Percentiles rank a stretch among this genome's conserved stretches.
Evolutionary conservation across 2,888 invertebrate genomes (phyloP).

Genomic region (Sinohyriopsis cumingii): DNA sequence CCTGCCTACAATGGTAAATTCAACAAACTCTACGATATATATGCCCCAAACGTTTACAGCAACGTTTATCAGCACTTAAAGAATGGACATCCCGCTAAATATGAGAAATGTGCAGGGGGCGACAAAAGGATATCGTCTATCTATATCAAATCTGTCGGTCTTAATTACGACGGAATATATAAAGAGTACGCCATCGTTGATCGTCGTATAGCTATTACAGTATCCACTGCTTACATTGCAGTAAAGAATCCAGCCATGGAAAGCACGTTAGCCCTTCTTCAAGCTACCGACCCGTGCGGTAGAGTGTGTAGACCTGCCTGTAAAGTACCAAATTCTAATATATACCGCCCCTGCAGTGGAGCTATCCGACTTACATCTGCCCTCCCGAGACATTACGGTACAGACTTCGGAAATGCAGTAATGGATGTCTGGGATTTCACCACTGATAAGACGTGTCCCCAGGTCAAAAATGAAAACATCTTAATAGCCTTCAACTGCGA

Average conservation of each 20-base stretch:
- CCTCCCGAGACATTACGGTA: constrained; percentile 46
- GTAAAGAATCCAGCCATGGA: constrained; percentile 37
- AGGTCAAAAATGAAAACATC: constrained; percentile 47
- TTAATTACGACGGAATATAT: constrained; percentile 60
- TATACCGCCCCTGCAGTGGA: constrained; percentile 53
- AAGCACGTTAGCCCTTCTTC: constrained; percentile 38
- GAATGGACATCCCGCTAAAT: constrained; percentile 31
- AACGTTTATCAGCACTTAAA: constrained; percentile 28
- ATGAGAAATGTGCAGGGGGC: constrained; percentile 33
- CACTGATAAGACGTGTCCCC: constrained; percentile 42
- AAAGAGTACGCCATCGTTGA: constrained; percentile 60
- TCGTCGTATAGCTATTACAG: constrained; percentile 53
- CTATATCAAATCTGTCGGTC: constrained; percentile 52
- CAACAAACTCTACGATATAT: constrained; percentile 46
- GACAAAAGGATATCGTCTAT: constrained; percentile 48
- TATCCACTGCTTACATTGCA: constrained; percentile 55
- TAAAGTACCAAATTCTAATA: constrained; percentile 39
- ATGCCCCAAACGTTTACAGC: constrained; percentile 43
- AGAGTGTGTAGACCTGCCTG: constrained; percentile 59
- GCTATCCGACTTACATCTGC: constrained; percentile 45
- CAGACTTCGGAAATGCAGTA: constrained; percentile 49
- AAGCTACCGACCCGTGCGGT: constrained; percentile 59
- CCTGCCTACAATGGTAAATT: constrained; percentile 47
- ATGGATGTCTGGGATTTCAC: constrained; percentile 53
- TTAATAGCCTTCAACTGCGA: constrained; percentile 62